Percentiles rank a stretch among this genome's conserved stretches.
phyloP scores from a whole-genome alignment of 1,140 invertebrate species.

The Hyles euphorbiae region DNA sequence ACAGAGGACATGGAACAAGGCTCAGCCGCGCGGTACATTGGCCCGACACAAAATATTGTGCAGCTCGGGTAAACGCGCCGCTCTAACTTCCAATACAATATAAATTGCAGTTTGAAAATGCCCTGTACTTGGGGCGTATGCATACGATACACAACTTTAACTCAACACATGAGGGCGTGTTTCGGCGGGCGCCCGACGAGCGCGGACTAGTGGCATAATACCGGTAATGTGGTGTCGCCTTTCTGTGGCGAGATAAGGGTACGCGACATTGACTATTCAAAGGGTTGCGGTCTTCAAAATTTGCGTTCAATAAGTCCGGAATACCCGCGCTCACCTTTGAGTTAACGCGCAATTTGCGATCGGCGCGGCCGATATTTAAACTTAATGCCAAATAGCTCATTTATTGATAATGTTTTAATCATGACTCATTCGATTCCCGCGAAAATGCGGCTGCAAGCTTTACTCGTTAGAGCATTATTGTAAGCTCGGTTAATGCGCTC shows the following conservation, averaged over 20 bases:
- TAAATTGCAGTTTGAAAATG: constrained; percentile 74
- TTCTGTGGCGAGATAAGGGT: constrained; percentile 74
- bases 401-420: constrained; percentile 37
- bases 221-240: constrained; percentile 74
- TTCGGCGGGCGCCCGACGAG: constrained; percentile 26
- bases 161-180: constrained; percentile 35
- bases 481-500: constrained; percentile 17
- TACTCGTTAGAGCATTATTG: constrained; percentile 24
- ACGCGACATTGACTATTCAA: constrained; percentile 75
- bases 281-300: constrained; percentile 74
- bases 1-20: constrained; percentile 50
- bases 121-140: constrained; percentile 48
- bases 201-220: constrained; percentile 55
- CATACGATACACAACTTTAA: constrained; percentile 56
- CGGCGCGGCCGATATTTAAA: constrained; percentile 18
- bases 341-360: constrained; percentile 42
- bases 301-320: constrained; percentile 72
- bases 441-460: constrained; percentile 26
- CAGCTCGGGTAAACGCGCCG: constrained; percentile 58
- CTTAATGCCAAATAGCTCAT: constrained; percentile 13
- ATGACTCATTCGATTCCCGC: constrained; percentile 33
- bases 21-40: constrained; percentile 59
- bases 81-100: constrained; percentile 73
- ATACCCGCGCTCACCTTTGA: constrained; percentile 57
- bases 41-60: constrained; percentile 69